A percentile compares a stretch with the other conserved stretches of the same genome.
These are phyloP conservation scores for Neoascia interrupta DNA, from an alignment of 2,888 invertebrate species.

Conservation along the genomic window DNA sequence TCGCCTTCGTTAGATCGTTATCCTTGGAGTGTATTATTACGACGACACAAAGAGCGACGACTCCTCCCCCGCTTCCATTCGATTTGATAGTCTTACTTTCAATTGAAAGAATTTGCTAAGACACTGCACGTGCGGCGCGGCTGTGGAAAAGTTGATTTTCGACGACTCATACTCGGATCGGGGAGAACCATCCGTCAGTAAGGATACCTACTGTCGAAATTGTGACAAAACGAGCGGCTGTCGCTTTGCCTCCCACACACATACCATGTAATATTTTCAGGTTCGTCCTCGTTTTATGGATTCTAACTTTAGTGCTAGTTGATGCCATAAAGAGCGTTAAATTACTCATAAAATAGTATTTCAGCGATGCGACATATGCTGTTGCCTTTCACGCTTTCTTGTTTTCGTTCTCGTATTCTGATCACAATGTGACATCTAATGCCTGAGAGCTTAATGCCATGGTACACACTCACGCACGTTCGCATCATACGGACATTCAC, in stretches of 20 bases:
- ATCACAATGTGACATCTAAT: conserved; percentile 57
- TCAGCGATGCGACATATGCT: conserved; percentile 50
- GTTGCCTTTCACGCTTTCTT: conserved; percentile 50
- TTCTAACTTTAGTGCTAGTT: conserved; percentile 55
- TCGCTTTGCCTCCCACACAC: neutral
- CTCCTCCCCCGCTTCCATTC: neutral
- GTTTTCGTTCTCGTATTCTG: conserved; percentile 44
- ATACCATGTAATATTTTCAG: neutral
- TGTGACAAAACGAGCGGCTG: conserved; percentile 21
- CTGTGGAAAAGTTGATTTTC: conserved; percentile 30
- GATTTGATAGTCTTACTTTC: conserved; percentile 43
- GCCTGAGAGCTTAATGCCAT: conserved; percentile 51
- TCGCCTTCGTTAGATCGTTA: conserved; percentile 20
- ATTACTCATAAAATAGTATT: conserved; percentile 64
- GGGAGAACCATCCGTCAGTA: conserved; percentile 36
- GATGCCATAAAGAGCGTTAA: conserved; percentile 63
- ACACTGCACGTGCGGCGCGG: conserved; percentile 19
- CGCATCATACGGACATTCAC: neutral
- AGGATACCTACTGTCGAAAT: conserved; percentile 16
- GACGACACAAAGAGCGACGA: conserved; percentile 18
- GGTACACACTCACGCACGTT: neutral
- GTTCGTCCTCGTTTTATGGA: conserved; percentile 37
- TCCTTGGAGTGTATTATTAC: conserved; percentile 36
- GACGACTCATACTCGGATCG: too few relatives aligned
- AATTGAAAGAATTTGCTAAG: conserved; percentile 42